phyloP scores from a whole-genome alignment of 2,113 vertebrate species.

The Scophthalmus maximus region DNA sequence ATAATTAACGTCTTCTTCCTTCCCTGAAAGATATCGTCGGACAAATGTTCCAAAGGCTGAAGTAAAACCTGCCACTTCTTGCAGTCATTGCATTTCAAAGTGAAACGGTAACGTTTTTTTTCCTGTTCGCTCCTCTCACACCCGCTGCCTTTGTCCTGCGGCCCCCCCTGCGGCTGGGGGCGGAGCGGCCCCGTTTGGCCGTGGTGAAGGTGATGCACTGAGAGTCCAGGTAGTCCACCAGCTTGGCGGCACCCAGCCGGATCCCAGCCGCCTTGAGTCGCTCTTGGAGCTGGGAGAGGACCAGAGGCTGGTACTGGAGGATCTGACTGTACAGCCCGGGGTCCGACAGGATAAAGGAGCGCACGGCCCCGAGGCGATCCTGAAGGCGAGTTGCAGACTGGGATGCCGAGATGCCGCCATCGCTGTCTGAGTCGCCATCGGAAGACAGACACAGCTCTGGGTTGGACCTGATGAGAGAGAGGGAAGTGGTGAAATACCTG shows the following conservation, averaged over 20 bases:
- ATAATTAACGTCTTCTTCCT: background rate
- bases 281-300: conserved; percentile 86
- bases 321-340: conserved; percentile 83
- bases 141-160: conserved; percentile 15
- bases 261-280: conserved; percentile 88
- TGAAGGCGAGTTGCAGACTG: conserved; percentile 80
- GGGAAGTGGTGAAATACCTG: background rate
- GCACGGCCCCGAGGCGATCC: conserved; percentile 82
- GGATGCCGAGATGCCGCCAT: conserved; percentile 82
- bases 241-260: conserved; percentile 84
- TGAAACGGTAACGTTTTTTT: conserved; percentile 1
- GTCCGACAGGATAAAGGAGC: conserved; percentile 85
- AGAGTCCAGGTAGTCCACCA: conserved; percentile 91
- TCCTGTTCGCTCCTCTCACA: conserved; percentile 17
- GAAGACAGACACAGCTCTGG: conserved; percentile 80
- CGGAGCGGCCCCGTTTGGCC: conserved; percentile 82
- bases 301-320: conserved; percentile 91
- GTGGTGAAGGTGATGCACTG: conserved; percentile 94
- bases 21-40: background rate
- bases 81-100: conserved; percentile 25
- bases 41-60: background rate
- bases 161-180: conserved; percentile 62
- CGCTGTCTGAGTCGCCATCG: conserved; percentile 80
- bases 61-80: background rate
- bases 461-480: conserved; percentile 72